Percentiles rank a stretch among this genome's conserved stretches.
These are phyloP conservation scores for Decapterus maruadsi DNA, from an alignment of 2,797 vertebrate genomes.

Conservation along the genomic window DNA sequence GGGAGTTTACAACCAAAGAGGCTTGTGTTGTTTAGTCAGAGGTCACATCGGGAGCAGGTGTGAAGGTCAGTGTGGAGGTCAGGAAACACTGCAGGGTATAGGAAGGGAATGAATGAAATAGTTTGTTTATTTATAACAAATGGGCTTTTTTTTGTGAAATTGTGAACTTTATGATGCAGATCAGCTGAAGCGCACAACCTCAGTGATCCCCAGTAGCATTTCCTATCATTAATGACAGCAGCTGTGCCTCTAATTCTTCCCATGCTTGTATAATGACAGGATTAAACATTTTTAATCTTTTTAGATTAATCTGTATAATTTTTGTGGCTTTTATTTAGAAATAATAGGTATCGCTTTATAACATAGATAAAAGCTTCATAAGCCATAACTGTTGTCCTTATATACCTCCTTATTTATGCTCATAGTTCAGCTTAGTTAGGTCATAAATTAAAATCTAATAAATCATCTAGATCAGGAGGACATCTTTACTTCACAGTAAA, in stretches of 20 bases:
- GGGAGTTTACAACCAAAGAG: not conserved
- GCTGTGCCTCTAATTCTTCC: not conserved
- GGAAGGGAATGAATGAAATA: not conserved
- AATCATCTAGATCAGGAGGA: no score
- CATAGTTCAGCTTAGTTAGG: not conserved
- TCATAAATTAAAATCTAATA: not conserved
- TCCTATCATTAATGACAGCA: not conserved
- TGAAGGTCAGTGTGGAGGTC: constrained; percentile 13
- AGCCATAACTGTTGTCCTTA: not conserved
- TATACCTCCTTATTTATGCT: not conserved
- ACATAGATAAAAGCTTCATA: not conserved
- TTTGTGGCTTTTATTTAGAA: not conserved
- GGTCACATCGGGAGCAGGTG: not conserved
- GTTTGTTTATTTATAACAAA: no score
- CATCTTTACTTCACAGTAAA: no score
- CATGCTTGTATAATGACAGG: not conserved
- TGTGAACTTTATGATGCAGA: constrained; percentile 7
- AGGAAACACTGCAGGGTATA: not conserved
- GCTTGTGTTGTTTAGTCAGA: not conserved
- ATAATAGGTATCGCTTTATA: not conserved
- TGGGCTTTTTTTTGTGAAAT: constrained; percentile 5
- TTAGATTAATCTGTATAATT: not conserved
- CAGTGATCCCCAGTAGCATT: not conserved
- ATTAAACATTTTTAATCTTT: not conserved
- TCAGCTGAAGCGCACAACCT: not conserved